These are phyloP conservation scores for Macrosiphum euphorbiae DNA, from an alignment of 2,888 invertebrate genomes.

Conservation along the genomic window DNA sequence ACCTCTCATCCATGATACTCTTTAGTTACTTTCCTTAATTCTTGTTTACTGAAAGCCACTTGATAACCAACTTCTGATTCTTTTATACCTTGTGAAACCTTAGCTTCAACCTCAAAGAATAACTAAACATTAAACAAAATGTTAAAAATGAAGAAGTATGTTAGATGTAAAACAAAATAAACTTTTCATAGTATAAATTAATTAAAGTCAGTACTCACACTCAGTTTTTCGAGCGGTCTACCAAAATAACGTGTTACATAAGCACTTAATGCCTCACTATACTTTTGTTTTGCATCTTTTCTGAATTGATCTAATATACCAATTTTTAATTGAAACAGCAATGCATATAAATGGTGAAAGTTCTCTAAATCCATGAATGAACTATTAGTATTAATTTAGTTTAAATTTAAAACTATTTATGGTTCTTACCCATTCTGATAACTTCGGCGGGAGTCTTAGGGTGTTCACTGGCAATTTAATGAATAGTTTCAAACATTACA, in stretches of 20 bases:
- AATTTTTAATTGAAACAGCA: constrained; percentile 90
- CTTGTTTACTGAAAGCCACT: constrained; percentile 96
- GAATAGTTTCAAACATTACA: constrained; percentile 87
- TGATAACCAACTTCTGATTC: constrained; percentile 98
- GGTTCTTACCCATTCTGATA: constrained; percentile 79
- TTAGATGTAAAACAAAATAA: not conserved
- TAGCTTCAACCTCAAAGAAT: constrained; percentile 96
- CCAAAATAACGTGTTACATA: constrained; percentile 98
- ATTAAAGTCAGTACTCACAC: constrained; percentile 74
- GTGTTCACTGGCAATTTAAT: constrained; percentile 83
- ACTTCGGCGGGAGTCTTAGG: constrained; percentile 94
- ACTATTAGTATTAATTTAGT: constrained; percentile 25
- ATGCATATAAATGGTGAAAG: constrained; percentile 91
- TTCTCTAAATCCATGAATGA: constrained; percentile 78
- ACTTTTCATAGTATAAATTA: not conserved
- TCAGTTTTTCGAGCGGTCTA: constrained; percentile 89
- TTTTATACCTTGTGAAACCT: constrained; percentile 93
- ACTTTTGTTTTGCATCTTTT: constrained; percentile 90
- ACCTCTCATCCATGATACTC: constrained; percentile 95
- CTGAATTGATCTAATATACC: constrained; percentile 87
- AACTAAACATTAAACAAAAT: constrained; percentile 74
- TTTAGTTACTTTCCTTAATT: constrained; percentile 92
- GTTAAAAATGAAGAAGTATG: constrained; percentile 53
- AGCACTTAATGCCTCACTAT: constrained; percentile 88
- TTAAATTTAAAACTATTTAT: constrained; percentile 39